Evolutionary conservation across 2,888 invertebrate genomes (phyloP), one percentile per base, ranked within the genome.

Genomic region (Thymelicus sylvestris): DNA sequence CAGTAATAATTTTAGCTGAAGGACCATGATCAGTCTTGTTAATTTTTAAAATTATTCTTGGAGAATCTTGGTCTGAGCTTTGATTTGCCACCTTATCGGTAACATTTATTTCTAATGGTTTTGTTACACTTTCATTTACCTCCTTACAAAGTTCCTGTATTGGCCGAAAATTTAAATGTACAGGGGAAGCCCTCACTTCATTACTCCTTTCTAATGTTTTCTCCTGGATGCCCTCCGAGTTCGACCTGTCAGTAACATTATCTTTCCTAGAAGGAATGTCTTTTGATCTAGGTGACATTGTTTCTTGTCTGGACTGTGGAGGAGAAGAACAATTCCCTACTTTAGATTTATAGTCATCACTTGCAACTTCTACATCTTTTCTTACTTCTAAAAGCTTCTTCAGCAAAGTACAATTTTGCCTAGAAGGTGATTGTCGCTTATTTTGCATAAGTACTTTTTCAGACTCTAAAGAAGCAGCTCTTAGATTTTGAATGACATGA

Each of bases 11-110:
- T 87, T 94, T 91, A 57, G 94, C 88, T 75, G 92, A 92, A 77
- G 94, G 76, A 74, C 94, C 94, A 82, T 93, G 92, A 78, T 94
- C 95, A 79, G 95, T 94, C 89, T 95, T 95, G 83, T 95, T 95
- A 77, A 95, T 95, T 88, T 96, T 95, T 79, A 95, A 88, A 76
- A 95, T 95, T 77, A 96, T 95, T 80, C 95, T 83, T 70, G 94
- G 94, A 41, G 94, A 94, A 80, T 94, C 94, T 85, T 93, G 93
- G 60, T 91, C 93, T 66, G 92, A 89, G 73, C 88, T 89, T 79
- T 88, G 88, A 83, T 84, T 87, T 31, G 85, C 78, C 52, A 84
- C 72, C 79, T 91, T 91, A 71, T 93, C 92, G 73, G 90, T 83
- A 73, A 92, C 87, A 73, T 84, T 87, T 63, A 94, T 92, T 86